Evolutionary conservation across 2,888 invertebrate genomes (phyloP).

Genomic region (Cerastoderma edule): DNA sequence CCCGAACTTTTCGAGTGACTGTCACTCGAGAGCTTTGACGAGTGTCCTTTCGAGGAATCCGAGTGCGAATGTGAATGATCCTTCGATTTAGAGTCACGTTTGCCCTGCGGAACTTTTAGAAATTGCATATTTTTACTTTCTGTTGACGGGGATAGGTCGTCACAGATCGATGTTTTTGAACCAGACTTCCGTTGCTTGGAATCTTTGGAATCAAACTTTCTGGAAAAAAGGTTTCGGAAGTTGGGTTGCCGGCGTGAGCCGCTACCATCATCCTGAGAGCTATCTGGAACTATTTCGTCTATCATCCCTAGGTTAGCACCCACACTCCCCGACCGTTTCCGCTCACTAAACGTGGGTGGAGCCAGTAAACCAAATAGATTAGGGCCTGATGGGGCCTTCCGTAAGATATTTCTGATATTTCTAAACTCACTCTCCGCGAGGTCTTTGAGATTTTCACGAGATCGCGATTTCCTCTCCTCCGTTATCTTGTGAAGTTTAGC

Average conservation of each 20-base stretch:
- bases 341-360: constrained; percentile 67
- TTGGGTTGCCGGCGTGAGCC: constrained; percentile 44
- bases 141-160: constrained; percentile 60
- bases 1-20: constrained; percentile 2
- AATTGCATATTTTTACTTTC: constrained; percentile 66
- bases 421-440: constrained; percentile 68
- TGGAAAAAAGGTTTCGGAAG: constrained; percentile 55
- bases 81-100: constrained; percentile 42
- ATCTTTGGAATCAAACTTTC: constrained; percentile 59
- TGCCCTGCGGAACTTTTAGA: constrained; percentile 60
- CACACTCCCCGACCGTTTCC: constrained; percentile 78
- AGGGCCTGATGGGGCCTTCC: constrained; percentile 78
- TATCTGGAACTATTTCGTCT: constrained; percentile 45
- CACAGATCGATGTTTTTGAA: constrained; percentile 60
- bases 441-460: constrained; percentile 70
- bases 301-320: constrained; percentile 72
- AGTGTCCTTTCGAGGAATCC: constrained; percentile 24
- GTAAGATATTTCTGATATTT: constrained; percentile 64
- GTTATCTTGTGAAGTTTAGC: constrained; percentile 77
- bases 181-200: constrained; percentile 52
- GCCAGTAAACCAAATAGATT: constrained; percentile 77
- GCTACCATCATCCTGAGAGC: constrained; percentile 39
- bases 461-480: constrained; percentile 75
- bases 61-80: constrained; percentile 27
- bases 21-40: not conserved